These are phyloP conservation scores for Frankliniella fusca DNA, from an alignment of 2,888 invertebrate species.

Conservation along the genomic window DNA sequence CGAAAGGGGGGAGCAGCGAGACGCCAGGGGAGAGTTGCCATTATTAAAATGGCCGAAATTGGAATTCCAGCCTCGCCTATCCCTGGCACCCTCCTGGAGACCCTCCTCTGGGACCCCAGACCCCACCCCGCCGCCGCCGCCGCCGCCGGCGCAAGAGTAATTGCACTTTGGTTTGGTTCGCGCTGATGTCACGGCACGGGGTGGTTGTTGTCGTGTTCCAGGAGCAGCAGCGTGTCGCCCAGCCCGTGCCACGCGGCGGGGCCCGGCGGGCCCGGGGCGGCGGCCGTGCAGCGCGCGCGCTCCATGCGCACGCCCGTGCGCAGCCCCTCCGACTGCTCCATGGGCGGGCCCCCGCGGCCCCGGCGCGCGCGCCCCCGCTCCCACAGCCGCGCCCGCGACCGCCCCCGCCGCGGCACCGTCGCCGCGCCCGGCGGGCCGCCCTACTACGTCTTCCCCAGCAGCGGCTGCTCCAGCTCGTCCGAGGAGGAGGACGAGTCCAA, in stretches of 20 bases:
- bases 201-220: background rate
- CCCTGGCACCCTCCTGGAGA: background rate
- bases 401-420: background rate
- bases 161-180: too few species aligned
- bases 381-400: background rate
- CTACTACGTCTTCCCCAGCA: slow-evolving; percentile 1
- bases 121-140: too few species aligned
- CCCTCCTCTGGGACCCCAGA: too few species aligned
- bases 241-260: slow-evolving; percentile 5
- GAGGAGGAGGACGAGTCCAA: slow-evolving; percentile 47
- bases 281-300: slow-evolving; percentile 4
- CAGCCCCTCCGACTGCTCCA: slow-evolving; percentile 16
- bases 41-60: too few species aligned
- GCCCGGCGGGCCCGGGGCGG: too few species aligned
- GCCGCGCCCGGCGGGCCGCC: background rate
- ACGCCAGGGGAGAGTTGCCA: background rate
- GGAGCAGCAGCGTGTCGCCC: slow-evolving; percentile 16
- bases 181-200: too few species aligned
- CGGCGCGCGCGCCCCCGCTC: background rate
- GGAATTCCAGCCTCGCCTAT: too few species aligned
- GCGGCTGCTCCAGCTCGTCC: background rate
- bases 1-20: background rate
- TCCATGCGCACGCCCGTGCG: slow-evolving; percentile 15
- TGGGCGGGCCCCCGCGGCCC: background rate
- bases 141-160: too few species aligned